A percentile compares a stretch with the other conserved stretches of the same genome.
Conservation (phyloP, 2,113 vertebrate species). For the Pungitius pungitius region DNA sequence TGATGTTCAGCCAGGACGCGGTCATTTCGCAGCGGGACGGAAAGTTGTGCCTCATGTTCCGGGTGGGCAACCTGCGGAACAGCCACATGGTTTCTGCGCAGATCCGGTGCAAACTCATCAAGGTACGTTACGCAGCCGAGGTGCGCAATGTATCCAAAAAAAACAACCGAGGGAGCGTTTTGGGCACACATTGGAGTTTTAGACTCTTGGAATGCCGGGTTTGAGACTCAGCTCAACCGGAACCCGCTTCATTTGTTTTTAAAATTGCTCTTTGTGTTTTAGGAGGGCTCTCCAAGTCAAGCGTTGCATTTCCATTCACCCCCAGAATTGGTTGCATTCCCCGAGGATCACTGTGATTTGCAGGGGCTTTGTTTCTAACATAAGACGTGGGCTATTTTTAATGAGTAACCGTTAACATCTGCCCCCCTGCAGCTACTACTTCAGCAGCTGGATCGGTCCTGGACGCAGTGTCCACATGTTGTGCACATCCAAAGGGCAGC, state of each 20-base stretch:
- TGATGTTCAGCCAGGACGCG: slow-evolving; percentile 88
- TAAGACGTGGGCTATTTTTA: slow-evolving; percentile 23
- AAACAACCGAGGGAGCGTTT: not conserved
- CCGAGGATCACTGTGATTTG: slow-evolving; percentile 27
- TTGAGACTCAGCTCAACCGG: slow-evolving; percentile 8
- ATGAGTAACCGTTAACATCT: slow-evolving; percentile 24
- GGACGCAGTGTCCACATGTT: not conserved
- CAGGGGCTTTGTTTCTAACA: slow-evolving; percentile 2
- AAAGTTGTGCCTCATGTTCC: slow-evolving; percentile 90
- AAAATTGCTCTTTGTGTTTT: slow-evolving; percentile 54
- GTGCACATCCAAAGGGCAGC: slow-evolving; percentile 2
- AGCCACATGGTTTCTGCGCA: slow-evolving; percentile 94
- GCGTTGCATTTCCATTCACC: slow-evolving; percentile 56
- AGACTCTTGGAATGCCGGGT: slow-evolving; percentile 3
- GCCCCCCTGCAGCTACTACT: slow-evolving; percentile 19
- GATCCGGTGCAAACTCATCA: slow-evolving; percentile 91
- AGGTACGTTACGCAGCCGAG: slow-evolving; percentile 69
- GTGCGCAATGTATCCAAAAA: not conserved
- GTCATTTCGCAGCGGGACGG: slow-evolving; percentile 90
- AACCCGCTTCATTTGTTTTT: slow-evolving; percentile 21
- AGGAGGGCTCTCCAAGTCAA: slow-evolving; percentile 40
- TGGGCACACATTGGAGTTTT: not conserved
- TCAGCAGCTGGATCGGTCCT: slow-evolving; percentile 1
- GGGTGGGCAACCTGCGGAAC: slow-evolving; percentile 90
- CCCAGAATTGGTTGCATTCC: slow-evolving; percentile 39